Evolutionary conservation across 2,797 vertebrate species (phyloP), one percentile per base, ranked within the genome.

Genomic region (Bryconaethiops microstoma): DNA sequence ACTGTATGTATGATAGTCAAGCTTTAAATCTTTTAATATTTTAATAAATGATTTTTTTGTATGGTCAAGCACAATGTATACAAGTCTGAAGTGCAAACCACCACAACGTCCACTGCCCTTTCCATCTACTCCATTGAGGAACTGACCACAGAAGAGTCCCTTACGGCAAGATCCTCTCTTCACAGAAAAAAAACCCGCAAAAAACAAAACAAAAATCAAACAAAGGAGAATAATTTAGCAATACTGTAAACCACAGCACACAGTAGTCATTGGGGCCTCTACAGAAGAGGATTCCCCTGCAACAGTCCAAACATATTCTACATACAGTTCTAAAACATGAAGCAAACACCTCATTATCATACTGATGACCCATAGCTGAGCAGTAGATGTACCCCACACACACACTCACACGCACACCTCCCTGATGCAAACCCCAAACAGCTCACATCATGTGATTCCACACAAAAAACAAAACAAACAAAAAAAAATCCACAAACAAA

Each of bases 1-100:
- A 29, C 29, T 45, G 6, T 5, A 45, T 45, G 13, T 29, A 42
- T 42, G 52, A 55, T 59, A 57, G 60, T 77, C 21, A 17, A 74
- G 62, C 70, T 70, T 54, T 35, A 59, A 78, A 62, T 78, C 48
- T 54, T 69, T 76, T 80, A 84, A 75, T 82, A 80, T 68, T 55
- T 17, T 59, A 25, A 50, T 62, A 13, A 78, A 67, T 64, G 50
- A 39, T 55, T 80, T 78, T 82, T 78, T 57, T 52, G 75, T 60
- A 65, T 82, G 54, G 45, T 81, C 65, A 87, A 86, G 86, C 83
- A 77, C 77, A 84, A 86, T 82, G 81, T 82, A 83, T 78, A 86
- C 77, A 85, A 48, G 76, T 85, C 76, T 82, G 80, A 88, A 85
- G 84, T 88, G 81, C 75, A 78, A 82, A 80, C 84, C 83, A 84